These are phyloP conservation scores for Anolis sagrei DNA, from an alignment of 2,113 vertebrate genomes.

Conservation along the genomic window DNA sequence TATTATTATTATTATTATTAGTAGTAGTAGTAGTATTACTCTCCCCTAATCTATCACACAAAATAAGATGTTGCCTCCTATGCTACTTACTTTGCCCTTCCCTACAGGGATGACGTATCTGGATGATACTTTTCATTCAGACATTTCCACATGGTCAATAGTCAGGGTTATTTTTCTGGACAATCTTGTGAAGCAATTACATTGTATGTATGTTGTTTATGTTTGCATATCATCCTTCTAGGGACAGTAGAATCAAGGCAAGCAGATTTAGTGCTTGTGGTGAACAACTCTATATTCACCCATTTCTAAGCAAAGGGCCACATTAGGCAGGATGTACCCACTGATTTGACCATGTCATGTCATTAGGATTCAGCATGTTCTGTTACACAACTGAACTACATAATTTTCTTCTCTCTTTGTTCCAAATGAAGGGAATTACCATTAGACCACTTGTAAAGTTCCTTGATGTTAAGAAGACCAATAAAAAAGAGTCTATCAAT, in stretches of 20 bases:
- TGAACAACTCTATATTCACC: not conserved
- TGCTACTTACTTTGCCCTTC: not conserved
- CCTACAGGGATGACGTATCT: too few species aligned
- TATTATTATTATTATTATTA: too few species aligned
- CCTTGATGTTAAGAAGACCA: conserved; percentile 92
- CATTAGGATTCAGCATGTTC: not conserved
- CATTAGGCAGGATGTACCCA: not conserved
- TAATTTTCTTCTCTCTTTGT: conserved; percentile 38
- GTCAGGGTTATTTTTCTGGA: not conserved
- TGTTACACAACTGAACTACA: not conserved
- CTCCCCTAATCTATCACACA: not conserved
- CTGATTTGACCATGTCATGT: not conserved
- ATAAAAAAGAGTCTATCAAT: conserved; percentile 91
- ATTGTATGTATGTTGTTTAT: not conserved
- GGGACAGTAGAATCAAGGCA: too few species aligned
- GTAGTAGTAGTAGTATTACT: too few species aligned
- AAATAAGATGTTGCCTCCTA: not conserved
- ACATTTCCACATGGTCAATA: not conserved
- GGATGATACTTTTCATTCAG: not conserved
- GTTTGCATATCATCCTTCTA: not conserved
- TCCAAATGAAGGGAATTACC: conserved; percentile 87
- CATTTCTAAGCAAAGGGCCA: not conserved
- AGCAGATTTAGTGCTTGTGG: not conserved
- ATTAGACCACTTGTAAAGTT: conserved; percentile 92
- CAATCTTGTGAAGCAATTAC: not conserved